Evolutionary conservation across 2,888 invertebrate species (phyloP).

Genomic region (Tenthredo amoena): DNA sequence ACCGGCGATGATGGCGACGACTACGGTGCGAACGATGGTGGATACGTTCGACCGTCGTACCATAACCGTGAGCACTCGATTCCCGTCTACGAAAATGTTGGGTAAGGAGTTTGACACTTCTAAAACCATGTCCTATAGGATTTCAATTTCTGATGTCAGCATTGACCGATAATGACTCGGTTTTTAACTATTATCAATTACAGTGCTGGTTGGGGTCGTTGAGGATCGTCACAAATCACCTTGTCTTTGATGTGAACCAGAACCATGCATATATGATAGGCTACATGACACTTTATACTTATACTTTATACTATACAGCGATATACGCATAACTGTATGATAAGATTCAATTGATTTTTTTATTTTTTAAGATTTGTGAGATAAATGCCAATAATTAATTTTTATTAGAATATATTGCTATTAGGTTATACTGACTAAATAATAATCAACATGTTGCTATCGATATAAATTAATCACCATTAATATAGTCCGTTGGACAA

Average conservation of each 20-base stretch:
- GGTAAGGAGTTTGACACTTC: neutral
- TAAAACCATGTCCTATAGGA: neutral
- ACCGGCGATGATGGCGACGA: constrained; percentile 61
- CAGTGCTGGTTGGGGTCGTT: constrained; percentile 69
- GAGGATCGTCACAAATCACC: constrained; percentile 34
- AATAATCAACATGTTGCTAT: neutral
- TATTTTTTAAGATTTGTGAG: neutral
- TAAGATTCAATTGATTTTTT: neutral
- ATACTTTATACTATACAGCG: neutral
- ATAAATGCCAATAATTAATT: constrained; percentile 8
- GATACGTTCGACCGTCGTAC: constrained; percentile 18
- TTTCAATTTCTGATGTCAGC: neutral
- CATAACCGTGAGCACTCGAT: neutral
- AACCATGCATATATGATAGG: neutral
- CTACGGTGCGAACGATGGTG: constrained; percentile 53
- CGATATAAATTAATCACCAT: neutral
- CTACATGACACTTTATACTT: constrained; percentile 32
- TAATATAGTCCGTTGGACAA: neutral
- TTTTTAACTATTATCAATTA: neutral
- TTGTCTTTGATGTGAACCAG: neutral
- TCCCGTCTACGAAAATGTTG: neutral
- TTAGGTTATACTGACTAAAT: neutral
- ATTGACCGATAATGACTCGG: neutral
- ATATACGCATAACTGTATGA: neutral
- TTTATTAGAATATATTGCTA: neutral